Evolutionary conservation across 1,140 invertebrate genomes (phyloP), one percentile per base, ranked within the genome.

Genomic region (Potamilus streckersoni): DNA sequence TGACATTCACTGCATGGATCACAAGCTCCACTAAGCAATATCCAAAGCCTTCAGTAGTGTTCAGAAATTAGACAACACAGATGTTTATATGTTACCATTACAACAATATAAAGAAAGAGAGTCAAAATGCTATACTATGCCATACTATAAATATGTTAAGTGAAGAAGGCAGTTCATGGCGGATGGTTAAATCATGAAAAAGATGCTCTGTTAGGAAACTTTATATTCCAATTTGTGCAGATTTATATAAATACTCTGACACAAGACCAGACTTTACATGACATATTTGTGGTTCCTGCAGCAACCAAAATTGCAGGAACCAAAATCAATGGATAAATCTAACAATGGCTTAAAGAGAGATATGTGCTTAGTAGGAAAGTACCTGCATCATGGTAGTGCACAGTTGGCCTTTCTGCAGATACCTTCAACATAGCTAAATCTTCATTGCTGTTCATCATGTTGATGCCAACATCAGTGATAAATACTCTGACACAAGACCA

Each of bases 1-100:
- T 80, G 14, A 56, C 13, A 20, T 79, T 55, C 78, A 79, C 57
- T 79, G 78, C 27, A 76, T 76, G 59, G 66, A 62, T 19, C 74
- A 73, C 55, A 14, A 69, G 15, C 55, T 77, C n/a, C 49, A 72
- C 38, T 31, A 76, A 20, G 78, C 78, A 38, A 2, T 71, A 14
- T 71, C 69, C 8, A 71, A 61, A 31, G 59, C 69, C 14, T 71
- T 71, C 23, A 13, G 23, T 23, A 38, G 15, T 15, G 69, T 71
- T 16, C 1, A 4, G 17, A 13, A 38, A 23, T 23, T 70, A 27
- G 58, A 70, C 15, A 16, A 13, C 2, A 31, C 27, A 15, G 69
- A 71, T 71, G 20, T 71, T 20, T 15, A 71, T 60, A 38, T 72
- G 62, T 27, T 72, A 72, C 23, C 38, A 72, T 55, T 71, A 61